Conservation (phyloP, 2,797 vertebrate genomes). For the Enteromius anoplus region DNA sequence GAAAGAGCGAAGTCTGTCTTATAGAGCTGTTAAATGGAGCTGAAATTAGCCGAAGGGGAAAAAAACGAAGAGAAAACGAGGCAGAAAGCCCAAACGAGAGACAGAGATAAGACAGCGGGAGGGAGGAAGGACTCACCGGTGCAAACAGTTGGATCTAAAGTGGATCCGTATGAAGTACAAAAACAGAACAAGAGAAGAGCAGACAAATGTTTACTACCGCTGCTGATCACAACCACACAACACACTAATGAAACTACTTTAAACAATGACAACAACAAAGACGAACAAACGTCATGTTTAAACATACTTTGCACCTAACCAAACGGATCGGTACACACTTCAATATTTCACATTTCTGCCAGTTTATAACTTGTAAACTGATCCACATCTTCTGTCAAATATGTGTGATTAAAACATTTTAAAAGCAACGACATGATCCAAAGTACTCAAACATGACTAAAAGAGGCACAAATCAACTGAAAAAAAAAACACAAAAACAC, state of each 20-base stretch:
- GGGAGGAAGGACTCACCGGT: slow-evolving; percentile 93
- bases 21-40: slow-evolving; percentile 2
- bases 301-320: background rate
- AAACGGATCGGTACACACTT: background rate
- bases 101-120: slow-evolving; percentile 76
- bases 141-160: slow-evolving; percentile 99
- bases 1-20: background rate
- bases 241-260: slow-evolving; percentile 50
- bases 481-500: background rate
- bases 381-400: background rate
- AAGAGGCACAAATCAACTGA: background rate
- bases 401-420: background rate
- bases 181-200: slow-evolving; percentile 87
- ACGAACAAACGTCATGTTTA: slow-evolving; percentile 1
- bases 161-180: slow-evolving; percentile 91
- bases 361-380: background rate
- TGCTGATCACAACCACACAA: slow-evolving; percentile 47
- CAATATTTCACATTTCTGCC: background rate
- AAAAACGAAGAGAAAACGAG: slow-evolving; percentile 24
- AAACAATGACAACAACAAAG: slow-evolving; percentile 43
- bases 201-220: slow-evolving; percentile 68
- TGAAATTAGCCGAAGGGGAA: background rate
- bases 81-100: slow-evolving; percentile 55
- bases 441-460: slow-evolving; percentile 19
- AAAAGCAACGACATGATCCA: background rate